Percentiles rank a stretch among this genome's conserved stretches.
Conservation (phyloP, 2,113 vertebrate species). For the Myotis brandtii region DNA sequence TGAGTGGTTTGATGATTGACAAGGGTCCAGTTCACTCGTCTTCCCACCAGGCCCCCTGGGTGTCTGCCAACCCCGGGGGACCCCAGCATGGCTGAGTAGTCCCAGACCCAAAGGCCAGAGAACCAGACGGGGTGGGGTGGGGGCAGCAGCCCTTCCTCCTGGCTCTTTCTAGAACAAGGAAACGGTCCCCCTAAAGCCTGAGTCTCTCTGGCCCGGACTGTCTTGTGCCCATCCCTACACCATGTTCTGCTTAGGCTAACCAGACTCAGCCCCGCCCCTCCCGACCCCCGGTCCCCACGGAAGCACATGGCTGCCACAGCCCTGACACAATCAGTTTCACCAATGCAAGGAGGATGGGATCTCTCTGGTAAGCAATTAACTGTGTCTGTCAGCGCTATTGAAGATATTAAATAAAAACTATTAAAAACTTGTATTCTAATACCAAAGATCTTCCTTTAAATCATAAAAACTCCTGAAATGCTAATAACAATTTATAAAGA, state of each 20-base stretch:
- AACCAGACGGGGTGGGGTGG: not conserved
- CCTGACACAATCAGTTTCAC: not conserved
- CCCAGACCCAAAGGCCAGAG: not conserved
- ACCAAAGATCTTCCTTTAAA: slow-evolving; percentile 5
- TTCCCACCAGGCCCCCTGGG: not conserved
- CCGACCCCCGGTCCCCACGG: too few species aligned
- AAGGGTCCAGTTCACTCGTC: not conserved
- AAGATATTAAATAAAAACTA: not conserved
- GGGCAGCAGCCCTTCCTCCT: not conserved
- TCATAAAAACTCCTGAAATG: not conserved
- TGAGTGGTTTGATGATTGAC: not conserved
- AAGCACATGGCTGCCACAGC: not conserved
- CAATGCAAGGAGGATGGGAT: not conserved
- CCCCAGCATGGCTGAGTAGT: not conserved
- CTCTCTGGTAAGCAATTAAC: not conserved
- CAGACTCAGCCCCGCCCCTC: not conserved
- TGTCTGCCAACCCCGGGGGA: not conserved
- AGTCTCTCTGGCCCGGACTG: not conserved
- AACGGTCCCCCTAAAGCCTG: not conserved
- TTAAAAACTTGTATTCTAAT: not conserved
- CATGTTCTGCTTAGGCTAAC: not conserved
- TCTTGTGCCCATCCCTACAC: not conserved
- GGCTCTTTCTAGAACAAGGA: slow-evolving; percentile 10
- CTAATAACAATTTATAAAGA: not conserved
- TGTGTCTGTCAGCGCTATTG: not conserved